Base-by-base conservation (phyloP, 2,888 invertebrate species). In the Choreutis nemorana region DNA sequence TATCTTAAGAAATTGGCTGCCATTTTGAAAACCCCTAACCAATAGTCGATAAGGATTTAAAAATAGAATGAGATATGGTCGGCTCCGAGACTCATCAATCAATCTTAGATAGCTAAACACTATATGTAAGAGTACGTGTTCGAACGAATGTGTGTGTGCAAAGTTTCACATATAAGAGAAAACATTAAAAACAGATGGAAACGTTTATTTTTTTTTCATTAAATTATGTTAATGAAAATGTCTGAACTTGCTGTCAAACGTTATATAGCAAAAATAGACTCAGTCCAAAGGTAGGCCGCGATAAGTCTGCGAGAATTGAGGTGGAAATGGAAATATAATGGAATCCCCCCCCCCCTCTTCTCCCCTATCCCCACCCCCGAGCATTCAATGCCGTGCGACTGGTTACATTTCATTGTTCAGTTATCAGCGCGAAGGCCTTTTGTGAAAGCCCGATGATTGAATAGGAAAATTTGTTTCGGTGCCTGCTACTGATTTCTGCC, bases 281-380 rank as follows among this genome's bases (percentile, higher is more conserved):
- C 55, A 68, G 71, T 67, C 67, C 62, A 56, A 52, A 66, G 73
- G 72, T 72, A 73, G 67, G 67, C 66, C 57, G 62, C 68, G 77
- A 78, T 78, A 77, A 77, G 71, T 75, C 63, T 66, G 48, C 46
- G 55, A 48, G 66, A 75, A 75, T 68, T 58, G 78, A 77, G 75
- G 75, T 78, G 78, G 77, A 75, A 78, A 78, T 78, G 77, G 75
- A 73, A 78, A 77, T 78, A 75, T 78, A 78, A 78, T 78, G 77
- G 73, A 68, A 71, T 61, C 55, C 58, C 48, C 36, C 35, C 35
- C 34, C 41, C 37, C 46, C 46, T 44, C 28, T 26, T 36, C 36
- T 36, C 39, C 39, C 44, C 37, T 31, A 37, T 36, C 43, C 40
- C 40, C 50, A 21, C 23, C 31, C 27, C 45, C 42, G 45, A 50